Percentiles rank a stretch among this genome's conserved stretches.
These are phyloP conservation scores for Echeneis naucrates DNA, from an alignment of 2,797 vertebrate genomes.

Conservation along the genomic window DNA sequence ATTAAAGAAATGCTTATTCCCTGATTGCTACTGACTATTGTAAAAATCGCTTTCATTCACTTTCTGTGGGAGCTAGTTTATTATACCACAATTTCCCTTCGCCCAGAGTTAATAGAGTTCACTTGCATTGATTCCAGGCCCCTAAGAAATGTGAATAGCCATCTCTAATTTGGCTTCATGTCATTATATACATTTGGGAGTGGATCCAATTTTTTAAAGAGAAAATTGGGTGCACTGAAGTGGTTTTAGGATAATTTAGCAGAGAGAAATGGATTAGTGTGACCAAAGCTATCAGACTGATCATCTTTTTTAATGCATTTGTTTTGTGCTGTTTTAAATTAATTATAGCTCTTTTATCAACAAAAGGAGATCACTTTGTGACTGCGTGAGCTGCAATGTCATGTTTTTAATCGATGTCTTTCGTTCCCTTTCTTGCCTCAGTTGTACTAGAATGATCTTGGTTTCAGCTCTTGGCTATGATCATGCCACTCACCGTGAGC, in stretches of 20 bases:
- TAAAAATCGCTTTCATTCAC: slow-evolving; percentile 53
- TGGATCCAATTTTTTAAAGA: slow-evolving; percentile 49
- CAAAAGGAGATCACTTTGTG: slow-evolving; percentile 67
- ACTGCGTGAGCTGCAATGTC: slow-evolving; percentile 68
- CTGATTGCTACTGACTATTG: slow-evolving; percentile 39
- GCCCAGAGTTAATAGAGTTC: slow-evolving; percentile 65
- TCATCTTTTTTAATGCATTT: slow-evolving; percentile 24
- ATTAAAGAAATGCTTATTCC: slow-evolving; percentile 36
- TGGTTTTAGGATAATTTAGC: slow-evolving; percentile 37
- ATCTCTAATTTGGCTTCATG: slow-evolving; percentile 61
- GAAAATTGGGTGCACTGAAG: slow-evolving; percentile 42
- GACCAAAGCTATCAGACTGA: slow-evolving; percentile 9
- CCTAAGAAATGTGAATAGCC: slow-evolving; percentile 56
- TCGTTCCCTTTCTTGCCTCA: slow-evolving; percentile 69
- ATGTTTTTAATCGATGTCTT: slow-evolving; percentile 73
- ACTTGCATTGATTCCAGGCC: slow-evolving; percentile 63
- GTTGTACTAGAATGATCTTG: slow-evolving; percentile 74
- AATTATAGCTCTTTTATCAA: slow-evolving; percentile 63
- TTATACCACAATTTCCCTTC: slow-evolving; percentile 56
- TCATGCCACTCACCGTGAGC: slow-evolving; percentile 77
- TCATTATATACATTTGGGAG: slow-evolving; percentile 45
- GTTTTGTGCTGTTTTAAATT: slow-evolving; percentile 30
- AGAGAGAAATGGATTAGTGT: slow-evolving; percentile 24
- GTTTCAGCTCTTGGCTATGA: slow-evolving; percentile 79
- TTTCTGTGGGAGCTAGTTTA: slow-evolving; percentile 58